phyloP scores from a whole-genome alignment of 2,888 invertebrate species.

The Oxycera nigricornis region DNA sequence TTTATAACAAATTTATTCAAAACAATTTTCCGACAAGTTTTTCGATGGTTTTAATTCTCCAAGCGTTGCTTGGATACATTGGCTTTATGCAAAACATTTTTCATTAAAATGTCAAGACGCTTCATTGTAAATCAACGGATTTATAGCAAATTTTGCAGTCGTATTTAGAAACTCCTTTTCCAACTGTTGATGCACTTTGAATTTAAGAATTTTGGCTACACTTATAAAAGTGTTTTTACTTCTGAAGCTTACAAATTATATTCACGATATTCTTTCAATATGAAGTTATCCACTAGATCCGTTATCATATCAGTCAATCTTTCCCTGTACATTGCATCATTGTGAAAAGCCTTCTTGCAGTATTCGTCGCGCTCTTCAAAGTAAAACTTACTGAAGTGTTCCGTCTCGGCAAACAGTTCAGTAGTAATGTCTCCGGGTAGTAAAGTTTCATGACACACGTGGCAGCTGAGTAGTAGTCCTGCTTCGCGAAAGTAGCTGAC shows the following conservation, averaged over 20 bases:
- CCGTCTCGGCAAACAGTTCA: slow-evolving; percentile 62
- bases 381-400: slow-evolving; percentile 66
- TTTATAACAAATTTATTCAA: no score
- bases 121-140: no score
- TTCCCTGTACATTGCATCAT: slow-evolving; percentile 63
- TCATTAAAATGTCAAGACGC: no score
- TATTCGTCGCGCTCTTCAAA: slow-evolving; percentile 65
- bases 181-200: no score
- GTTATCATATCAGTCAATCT: slow-evolving; percentile 66
- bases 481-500: slow-evolving; percentile 63
- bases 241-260: slow-evolving; percentile 24
- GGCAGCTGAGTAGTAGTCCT: slow-evolving; percentile 65
- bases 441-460: slow-evolving; percentile 66
- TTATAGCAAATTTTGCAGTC: no score
- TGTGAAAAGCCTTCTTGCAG: slow-evolving; percentile 65
- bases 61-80: no score
- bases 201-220: no score
- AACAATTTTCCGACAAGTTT: no score
- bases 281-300: slow-evolving; percentile 65
- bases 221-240: no score
- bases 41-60: no score
- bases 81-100: no score
- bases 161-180: no score
- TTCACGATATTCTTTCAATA: slow-evolving; percentile 47
- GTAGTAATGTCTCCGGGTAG: slow-evolving; percentile 64